Percentiles rank a stretch among this genome's conserved stretches.
Evolutionary conservation across 64 coral and sea anemone genomes (phyloP).

Genomic region (Montipora cactus): DNA sequence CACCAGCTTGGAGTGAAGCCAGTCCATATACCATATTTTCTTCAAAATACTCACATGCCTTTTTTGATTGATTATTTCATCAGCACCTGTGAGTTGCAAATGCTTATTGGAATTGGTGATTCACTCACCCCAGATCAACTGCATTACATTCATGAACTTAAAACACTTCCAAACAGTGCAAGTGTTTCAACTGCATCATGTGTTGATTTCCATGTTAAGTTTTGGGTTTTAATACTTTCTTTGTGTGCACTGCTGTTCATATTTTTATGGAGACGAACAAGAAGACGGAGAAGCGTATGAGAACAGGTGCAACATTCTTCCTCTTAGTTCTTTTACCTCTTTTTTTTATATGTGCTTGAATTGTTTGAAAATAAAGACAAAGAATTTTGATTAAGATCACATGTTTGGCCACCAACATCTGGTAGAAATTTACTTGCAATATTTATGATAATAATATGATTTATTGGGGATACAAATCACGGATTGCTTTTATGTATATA

Average conservation of each 20-base stretch:
- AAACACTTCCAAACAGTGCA: neutral
- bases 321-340: too few relatives aligned
- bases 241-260: neutral
- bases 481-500: too few relatives aligned
- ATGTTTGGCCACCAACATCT: too few relatives aligned
- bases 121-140: slow-evolving; percentile 78
- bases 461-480: too few relatives aligned
- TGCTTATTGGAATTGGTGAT: slow-evolving; percentile 80
- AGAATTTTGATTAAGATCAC: too few relatives aligned
- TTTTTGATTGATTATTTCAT: slow-evolving; percentile 54
- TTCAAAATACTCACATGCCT: slow-evolving; percentile 33
- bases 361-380: too few relatives aligned
- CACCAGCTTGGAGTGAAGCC: slow-evolving; percentile 72
- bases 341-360: too few relatives aligned
- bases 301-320: too few relatives aligned
- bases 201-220: neutral
- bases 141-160: slow-evolving; percentile 54
- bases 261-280: neutral
- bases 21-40: slow-evolving; percentile 51
- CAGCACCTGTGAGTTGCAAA: slow-evolving; percentile 74
- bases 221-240: neutral
- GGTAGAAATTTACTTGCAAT: too few relatives aligned
- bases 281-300: neutral
- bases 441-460: too few relatives aligned
- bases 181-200: neutral